Conservation (phyloP, 2,113 vertebrate genomes). For the Osmerus mordax region DNA sequence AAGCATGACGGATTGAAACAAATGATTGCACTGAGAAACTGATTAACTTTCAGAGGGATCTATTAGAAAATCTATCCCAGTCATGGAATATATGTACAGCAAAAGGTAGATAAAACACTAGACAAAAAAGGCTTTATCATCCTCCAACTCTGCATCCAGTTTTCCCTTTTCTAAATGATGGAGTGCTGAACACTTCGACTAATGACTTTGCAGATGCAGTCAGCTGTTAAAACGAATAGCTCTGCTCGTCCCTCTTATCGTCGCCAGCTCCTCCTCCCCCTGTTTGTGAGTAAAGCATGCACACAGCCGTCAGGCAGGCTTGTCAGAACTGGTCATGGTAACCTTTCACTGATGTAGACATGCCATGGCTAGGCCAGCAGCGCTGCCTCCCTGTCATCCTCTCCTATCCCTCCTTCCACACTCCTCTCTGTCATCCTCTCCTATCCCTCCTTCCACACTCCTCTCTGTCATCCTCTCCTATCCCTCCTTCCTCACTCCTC, state of each 20-base stretch:
- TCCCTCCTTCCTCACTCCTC: constrained; percentile 9
- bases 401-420: constrained; percentile 12
- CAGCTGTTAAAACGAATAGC: constrained; percentile 26
- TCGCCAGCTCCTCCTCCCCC: constrained; percentile 24
- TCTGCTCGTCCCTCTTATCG: constrained; percentile 17
- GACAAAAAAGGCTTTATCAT: too few species aligned
- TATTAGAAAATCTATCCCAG: constrained; percentile 18
- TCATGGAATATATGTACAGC: not conserved
- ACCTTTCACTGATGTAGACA: constrained; percentile 70
- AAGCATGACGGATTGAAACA: constrained; percentile 10
- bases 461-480: constrained; percentile 13
- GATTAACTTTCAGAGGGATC: constrained; percentile 8
- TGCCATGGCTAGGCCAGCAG: constrained; percentile 66
- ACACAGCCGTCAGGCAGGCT: constrained; percentile 62
- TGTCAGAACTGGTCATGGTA: constrained; percentile 68
- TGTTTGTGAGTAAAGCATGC: constrained; percentile 48
- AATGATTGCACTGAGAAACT: constrained; percentile 19
- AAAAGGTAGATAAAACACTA: too few species aligned
- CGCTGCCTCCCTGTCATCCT: constrained; percentile 26
- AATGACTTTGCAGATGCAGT: constrained; percentile 24
- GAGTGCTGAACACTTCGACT: not conserved
- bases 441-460: too few species aligned
- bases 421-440: not conserved
- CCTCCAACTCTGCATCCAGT: too few species aligned
- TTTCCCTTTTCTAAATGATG: not conserved